Base-by-base conservation (phyloP, 53 echinoderm and acorn worm genomes). In the Hippasteria phrygiana region DNA sequence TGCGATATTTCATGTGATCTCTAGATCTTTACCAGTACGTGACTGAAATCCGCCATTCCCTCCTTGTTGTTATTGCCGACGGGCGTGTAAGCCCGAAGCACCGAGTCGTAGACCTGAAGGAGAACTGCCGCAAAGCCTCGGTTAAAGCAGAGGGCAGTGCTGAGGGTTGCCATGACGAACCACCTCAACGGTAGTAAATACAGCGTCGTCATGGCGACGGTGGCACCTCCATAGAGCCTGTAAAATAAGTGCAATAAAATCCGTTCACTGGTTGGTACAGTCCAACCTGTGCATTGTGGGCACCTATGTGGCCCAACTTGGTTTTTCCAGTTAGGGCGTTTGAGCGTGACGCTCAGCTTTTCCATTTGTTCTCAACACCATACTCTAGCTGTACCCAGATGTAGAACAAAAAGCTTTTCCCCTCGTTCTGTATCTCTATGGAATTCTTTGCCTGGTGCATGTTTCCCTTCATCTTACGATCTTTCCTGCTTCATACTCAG, bases 161-260 rank as follows among this genome's bases (percentile, higher is more conserved):
- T 85, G 22, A 85, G 31, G 51, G 51, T 51, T 24, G 55, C 85
- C 85, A 85, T 85, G 85, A 71, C 53, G 28, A 50, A 69, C 85
- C 85, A 85, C 16, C 85, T 71, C 71, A 85, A 39, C 4, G 85
- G 85, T 37, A 85, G 38, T 7, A 16, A 1, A 40, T 50, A 85
- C 7, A 85, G 48, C 51, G 71, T 28, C 8, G 53, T 18, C n/a
- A 85, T 35, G 14, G 26, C 38, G 13, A 85, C 3, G 55, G 18
- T 34, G 33, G 31, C 3, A 20, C 34, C 51, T 0, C 70, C 85
- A 20, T 85, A 85, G 39, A 70, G 71, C 17, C 85, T 85, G 32
- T 1, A 18, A 8, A 34, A 50, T 2, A 47, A 50, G 9, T 11
- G 34, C 0, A 67, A 67, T 12, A 35, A 35, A 67, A 67, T 35